Percentiles rank a stretch among this genome's conserved stretches.
phyloP scores from a whole-genome alignment of 1,140 invertebrate genomes.

The Copidosoma floridanum region DNA sequence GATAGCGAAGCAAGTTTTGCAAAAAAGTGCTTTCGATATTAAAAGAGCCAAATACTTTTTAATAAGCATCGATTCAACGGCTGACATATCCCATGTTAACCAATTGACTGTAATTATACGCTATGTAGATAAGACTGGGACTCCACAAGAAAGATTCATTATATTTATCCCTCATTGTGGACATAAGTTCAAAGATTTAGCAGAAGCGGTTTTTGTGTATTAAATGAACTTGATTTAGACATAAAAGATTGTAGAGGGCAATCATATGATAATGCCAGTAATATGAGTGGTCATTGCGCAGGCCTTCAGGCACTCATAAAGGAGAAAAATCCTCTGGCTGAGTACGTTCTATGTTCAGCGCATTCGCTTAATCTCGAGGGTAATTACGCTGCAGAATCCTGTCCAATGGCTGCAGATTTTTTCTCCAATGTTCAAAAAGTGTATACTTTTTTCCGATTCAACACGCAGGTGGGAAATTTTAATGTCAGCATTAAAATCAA shows the following conservation, averaged over 20 bases:
- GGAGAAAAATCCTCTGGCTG: slow-evolving; percentile 25
- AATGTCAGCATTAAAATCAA: slow-evolving; percentile 6
- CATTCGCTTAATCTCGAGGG: slow-evolving; percentile 41
- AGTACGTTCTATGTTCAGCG: slow-evolving; percentile 33
- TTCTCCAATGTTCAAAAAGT: slow-evolving; percentile 21
- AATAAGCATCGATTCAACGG: slow-evolving; percentile 35
- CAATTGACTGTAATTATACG: neutral
- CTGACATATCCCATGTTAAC: slow-evolving; percentile 26
- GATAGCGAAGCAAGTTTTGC: slow-evolving; percentile 26
- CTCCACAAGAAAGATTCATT: neutral
- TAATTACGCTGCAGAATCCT: slow-evolving; percentile 27
- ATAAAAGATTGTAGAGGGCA: slow-evolving; percentile 44
- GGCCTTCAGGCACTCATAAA: slow-evolving; percentile 37
- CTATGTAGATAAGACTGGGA: neutral
- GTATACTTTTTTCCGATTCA: slow-evolving; percentile 17
- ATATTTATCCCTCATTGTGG: slow-evolving; percentile 4
- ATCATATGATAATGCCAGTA: slow-evolving; percentile 40
- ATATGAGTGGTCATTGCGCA: slow-evolving; percentile 39
- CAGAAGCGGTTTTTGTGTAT: neutral
- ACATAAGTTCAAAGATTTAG: slow-evolving; percentile 7
- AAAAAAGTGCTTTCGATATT: slow-evolving; percentile 25
- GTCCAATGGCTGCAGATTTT: slow-evolving; percentile 26
- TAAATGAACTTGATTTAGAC: slow-evolving; percentile 29
- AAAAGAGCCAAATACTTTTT: slow-evolving; percentile 34
- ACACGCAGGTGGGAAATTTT: slow-evolving; percentile 14